Evolutionary conservation across 53 echinoderm and acorn worm genomes (phyloP).

Genomic region (Pentamera pediparva): DNA sequence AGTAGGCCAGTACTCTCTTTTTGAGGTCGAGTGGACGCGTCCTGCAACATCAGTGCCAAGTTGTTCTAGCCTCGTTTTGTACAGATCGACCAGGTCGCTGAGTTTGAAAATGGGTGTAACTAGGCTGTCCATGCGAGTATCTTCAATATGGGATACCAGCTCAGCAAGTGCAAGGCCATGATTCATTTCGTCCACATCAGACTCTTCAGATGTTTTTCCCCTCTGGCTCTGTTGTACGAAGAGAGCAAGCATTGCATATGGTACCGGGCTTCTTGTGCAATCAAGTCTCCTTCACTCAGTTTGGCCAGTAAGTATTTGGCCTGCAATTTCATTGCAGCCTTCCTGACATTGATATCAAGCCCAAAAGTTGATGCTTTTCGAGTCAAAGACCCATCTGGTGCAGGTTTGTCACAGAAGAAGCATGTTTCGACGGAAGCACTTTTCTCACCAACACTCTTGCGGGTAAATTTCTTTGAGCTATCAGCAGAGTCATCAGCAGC

Average conservation of each 20-base stretch:
- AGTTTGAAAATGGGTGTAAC: conserved; percentile 1
- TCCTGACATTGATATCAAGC: conserved; percentile 17
- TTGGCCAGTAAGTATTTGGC: conserved; percentile 2
- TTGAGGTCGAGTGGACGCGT: background rate
- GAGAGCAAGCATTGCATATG: background rate
- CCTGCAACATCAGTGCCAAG: background rate
- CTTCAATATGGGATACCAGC: background rate
- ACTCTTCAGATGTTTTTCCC: background rate
- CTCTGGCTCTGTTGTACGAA: background rate
- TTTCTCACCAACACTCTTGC: conserved; percentile 19
- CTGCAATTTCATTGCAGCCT: conserved; percentile 22
- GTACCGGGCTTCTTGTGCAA: conserved; percentile 11
- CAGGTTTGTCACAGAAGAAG: conserved; percentile 9
- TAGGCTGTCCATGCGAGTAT: background rate
- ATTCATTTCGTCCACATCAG: background rate
- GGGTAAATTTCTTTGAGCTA: conserved; percentile 14
- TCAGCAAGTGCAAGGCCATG: conserved; percentile 2
- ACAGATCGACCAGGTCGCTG: conserved; percentile 2
- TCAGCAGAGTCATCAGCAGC: conserved; percentile 19
- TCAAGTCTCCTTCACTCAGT: background rate
- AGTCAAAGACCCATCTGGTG: conserved; percentile 19
- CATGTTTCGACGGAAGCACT: conserved; percentile 2
- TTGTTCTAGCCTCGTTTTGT: background rate
- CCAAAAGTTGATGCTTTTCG: background rate
- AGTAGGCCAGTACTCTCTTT: conserved; percentile 21